Conservation (phyloP, 2,797 vertebrate genomes). For the Muraenolepis orangiensis region DNA sequence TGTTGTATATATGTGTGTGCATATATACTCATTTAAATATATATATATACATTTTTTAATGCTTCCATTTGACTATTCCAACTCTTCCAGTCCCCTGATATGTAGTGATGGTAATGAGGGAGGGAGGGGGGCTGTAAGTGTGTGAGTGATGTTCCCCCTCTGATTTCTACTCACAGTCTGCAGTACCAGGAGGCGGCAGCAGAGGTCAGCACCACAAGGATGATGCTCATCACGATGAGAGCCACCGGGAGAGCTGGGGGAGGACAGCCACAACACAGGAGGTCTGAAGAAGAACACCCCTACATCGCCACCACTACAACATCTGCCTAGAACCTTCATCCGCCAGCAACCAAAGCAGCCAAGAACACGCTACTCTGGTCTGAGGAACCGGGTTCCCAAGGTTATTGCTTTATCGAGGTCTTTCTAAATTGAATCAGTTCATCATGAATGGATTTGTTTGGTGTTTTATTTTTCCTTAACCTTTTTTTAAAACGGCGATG, state of each 20-base stretch:
- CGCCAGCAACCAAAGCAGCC: neutral
- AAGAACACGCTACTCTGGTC: neutral
- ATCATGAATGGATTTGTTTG: too few species aligned
- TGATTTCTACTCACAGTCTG: constrained; percentile 58
- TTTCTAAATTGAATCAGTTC: too few species aligned
- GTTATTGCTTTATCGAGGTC: neutral
- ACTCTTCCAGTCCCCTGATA: neutral
- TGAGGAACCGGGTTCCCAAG: neutral
- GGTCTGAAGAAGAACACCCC: neutral
- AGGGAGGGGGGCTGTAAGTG: neutral
- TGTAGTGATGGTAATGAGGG: neutral
- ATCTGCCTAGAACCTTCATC: neutral
- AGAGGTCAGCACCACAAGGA: constrained; percentile 35
- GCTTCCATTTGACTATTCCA: neutral
- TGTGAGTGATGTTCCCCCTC: neutral
- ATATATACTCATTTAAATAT: too few species aligned
- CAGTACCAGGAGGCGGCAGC: constrained; percentile 41
- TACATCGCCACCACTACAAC: neutral
- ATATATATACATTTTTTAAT: too few species aligned
- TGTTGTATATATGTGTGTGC: too few species aligned
- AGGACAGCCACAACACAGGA: neutral
- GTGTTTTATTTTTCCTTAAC: too few species aligned
- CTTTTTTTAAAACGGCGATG: neutral
- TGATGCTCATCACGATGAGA: constrained; percentile 37
- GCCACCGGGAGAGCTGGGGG: constrained; percentile 36